Evolutionary conservation across 2,113 vertebrate species (phyloP), one percentile per base, ranked within the genome.

Genomic region (Vireo altiloquus): DNA sequence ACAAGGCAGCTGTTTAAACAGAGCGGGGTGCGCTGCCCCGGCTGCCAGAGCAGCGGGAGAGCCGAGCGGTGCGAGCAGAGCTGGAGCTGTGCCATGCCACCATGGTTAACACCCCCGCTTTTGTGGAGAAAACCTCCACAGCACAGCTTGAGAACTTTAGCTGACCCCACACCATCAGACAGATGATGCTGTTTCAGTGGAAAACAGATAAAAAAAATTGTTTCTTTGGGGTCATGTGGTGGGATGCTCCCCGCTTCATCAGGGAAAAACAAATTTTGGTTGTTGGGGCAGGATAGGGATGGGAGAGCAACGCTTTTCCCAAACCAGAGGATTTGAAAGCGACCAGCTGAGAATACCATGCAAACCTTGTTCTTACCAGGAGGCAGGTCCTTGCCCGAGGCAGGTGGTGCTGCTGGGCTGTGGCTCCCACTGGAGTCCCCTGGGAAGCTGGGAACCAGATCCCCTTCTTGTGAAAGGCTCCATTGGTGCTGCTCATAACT

Each of bases 21-120:
- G 88, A 0, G 37, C 8, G 6, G 82, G 82, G 30, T 54, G 60
- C 75, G 52, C 88, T 82, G 74, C 47, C 74, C 56, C 9, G 39
- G 82, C 74, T 82, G 79, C 90, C 60, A 3, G 85, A 60, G 90
- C 88, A 25, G 59, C 81, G 72, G 68, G 69, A 78, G 80, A 56
- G 78, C 72, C 0, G 8, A 35, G 37, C 0, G 52, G 60, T 25
- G 78, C 2, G 5, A 71, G 64, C 2, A 0, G 37, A 72, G 75
- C 86, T 92, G 95, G 95, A 86, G 69, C 72, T 23, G 27, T 66
- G 86, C 95, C 91, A 74, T 82, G 86, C 91, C 89, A 91, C 64
- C 82, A 16, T 52, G 89, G 92, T 89, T 88, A 92, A 90, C 83
- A 87, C 69, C 87, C 90, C 72, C 6, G 22, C 88, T 92, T 72